Conservation (phyloP, 2,113 vertebrate genomes). For the Vimba vimba region DNA sequence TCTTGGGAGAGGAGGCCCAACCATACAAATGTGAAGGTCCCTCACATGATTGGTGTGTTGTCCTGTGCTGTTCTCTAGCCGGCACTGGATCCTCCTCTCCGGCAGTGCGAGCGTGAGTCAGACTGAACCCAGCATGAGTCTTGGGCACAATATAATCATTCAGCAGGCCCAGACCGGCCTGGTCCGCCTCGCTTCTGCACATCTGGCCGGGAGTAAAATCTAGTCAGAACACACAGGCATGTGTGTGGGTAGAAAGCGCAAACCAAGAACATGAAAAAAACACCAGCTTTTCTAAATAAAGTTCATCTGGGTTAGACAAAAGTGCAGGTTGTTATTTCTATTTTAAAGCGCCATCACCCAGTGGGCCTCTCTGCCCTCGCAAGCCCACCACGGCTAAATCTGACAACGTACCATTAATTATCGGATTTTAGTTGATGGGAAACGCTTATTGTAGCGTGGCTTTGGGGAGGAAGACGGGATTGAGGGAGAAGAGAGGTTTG, state of each 20-base stretch:
- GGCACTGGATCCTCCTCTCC: neutral
- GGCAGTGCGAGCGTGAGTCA: neutral
- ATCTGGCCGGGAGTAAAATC: slow-evolving; percentile 70
- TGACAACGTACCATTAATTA: slow-evolving; percentile 49
- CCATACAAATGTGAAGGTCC: neutral
- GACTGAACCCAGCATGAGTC: slow-evolving; percentile 25
- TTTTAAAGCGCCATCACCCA: slow-evolving; percentile 68
- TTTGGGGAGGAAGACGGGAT: neutral
- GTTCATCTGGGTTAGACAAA: slow-evolving; percentile 73
- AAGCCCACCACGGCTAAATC: slow-evolving; percentile 59
- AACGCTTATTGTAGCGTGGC: slow-evolving; percentile 24
- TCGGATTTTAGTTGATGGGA: slow-evolving; percentile 44
- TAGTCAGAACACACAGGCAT: slow-evolving; percentile 62
- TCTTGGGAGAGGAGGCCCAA: neutral
- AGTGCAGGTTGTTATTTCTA: slow-evolving; percentile 74
- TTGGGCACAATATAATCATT: slow-evolving; percentile 68
- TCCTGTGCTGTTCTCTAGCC: slow-evolving; percentile 5
- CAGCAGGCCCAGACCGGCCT: slow-evolving; percentile 61
- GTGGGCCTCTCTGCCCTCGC: slow-evolving; percentile 46
- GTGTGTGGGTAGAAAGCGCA: slow-evolving; percentile 74
- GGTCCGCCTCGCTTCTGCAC: slow-evolving; percentile 69
- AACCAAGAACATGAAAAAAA: slow-evolving; percentile 76
- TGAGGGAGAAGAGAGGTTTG: slow-evolving; percentile 1
- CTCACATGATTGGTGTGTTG: neutral
- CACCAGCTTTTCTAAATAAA: slow-evolving; percentile 79